Base-by-base conservation (phyloP, 2,113 vertebrate genomes). In the Turdus rufiventris region DNA sequence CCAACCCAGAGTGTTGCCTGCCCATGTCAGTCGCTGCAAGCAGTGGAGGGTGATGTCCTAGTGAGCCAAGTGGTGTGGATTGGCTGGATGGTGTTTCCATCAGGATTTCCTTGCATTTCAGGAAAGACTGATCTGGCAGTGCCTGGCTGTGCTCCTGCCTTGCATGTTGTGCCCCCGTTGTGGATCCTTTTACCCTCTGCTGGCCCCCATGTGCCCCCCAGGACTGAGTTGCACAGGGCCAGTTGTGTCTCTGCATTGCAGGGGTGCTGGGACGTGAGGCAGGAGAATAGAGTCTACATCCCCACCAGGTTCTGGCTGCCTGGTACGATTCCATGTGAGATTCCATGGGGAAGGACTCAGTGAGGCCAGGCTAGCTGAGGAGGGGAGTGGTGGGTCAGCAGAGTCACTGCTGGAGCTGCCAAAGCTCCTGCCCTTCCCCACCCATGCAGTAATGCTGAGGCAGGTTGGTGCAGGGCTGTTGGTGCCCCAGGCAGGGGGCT, bases 1-100 rank as follows among this genome's bases (percentile, higher is more conserved):
- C 18, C 2, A 10, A 1, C 18, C 34, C 48, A 1, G 21, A 26
- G 34, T 4, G 0, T 19, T 57, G 21, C 43, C 31, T 36, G 25
- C 14, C 47, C 19, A 47, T 34, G 51, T 33, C 70, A 2, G 0
- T 68, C 29, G 0, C 36, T 61, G 63, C 28, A 29, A n/a, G 70
- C 50, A 26, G 71, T 1, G 1, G 4, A 0, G 1, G 51, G 38
- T 33, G 21, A n/a, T 14, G 43, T 50, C 67, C 1, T 3, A 26
- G 66, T 0, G 0, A 71, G 31, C 47, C 18, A 7, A 8, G 47
- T 3, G 14, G 5, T 38, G 8, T 53, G 75, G 61, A 3, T 26
- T 33, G 28, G 3, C 25, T 33, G 67, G 45, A 16, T 57, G 43
- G 20, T 18, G 63, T 78, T 85, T 61, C 12, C 26, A 38, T 21